Conservation (phyloP, 2,113 vertebrate species). For the Gyps fulvus region DNA sequence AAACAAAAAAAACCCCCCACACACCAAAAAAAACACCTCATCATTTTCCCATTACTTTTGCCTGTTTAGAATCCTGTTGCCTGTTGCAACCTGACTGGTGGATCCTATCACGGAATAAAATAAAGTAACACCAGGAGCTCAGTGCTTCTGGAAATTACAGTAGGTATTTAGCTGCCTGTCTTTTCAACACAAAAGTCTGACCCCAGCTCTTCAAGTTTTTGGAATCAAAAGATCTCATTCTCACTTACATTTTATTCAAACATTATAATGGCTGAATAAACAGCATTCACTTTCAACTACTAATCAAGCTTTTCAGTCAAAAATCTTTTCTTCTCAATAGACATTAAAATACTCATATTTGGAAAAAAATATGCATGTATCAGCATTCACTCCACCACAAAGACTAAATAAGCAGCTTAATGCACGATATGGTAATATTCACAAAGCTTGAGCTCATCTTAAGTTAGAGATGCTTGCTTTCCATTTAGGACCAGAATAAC, state of each 20-base stretch:
- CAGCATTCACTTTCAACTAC: background rate
- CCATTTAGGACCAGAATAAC: background rate
- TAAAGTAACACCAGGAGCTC: background rate
- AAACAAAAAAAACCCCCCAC: too few species aligned
- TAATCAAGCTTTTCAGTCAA: background rate
- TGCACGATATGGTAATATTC: background rate
- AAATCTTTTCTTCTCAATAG: conserved; percentile 7
- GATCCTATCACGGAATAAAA: background rate
- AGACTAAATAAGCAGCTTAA: background rate
- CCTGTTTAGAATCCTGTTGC: background rate
- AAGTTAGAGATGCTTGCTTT: background rate
- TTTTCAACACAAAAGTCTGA: background rate
- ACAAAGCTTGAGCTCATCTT: background rate
- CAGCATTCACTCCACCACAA: background rate
- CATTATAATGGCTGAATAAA: background rate
- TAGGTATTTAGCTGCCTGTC: background rate
- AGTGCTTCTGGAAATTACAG: background rate
- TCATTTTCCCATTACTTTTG: background rate
- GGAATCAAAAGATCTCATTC: background rate
- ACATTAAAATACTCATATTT: background rate
- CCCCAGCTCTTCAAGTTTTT: background rate
- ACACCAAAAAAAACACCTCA: too few species aligned
- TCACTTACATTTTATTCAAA: background rate
- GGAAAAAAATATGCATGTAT: background rate
- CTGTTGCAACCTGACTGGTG: background rate